Evolutionary conservation across 2,113 vertebrate species (phyloP), one percentile per base, ranked within the genome.

Genomic region (Oceanodroma tethys): DNA sequence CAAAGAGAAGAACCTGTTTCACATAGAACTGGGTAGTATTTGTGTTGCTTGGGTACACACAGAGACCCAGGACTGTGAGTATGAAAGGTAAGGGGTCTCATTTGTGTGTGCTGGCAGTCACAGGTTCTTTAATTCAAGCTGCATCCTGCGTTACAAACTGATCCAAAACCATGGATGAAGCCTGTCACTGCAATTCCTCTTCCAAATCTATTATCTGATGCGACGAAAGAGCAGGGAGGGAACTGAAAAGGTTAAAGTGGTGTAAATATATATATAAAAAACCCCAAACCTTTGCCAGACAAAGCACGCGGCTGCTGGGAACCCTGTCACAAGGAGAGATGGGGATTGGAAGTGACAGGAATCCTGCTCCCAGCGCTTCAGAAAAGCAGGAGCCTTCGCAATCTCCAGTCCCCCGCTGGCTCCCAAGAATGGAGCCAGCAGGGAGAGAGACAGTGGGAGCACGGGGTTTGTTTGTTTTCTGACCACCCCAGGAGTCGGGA

Each of bases 351-450:
- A 94, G 73, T 82, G 95, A 96, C 19, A 15, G 86, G 91, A 85
- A 83, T 90, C 92, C 94, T 84, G 95, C 91, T 96, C 89, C 89
- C 74, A 95, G 94, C 63, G 1, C 63, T 94, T 89, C 45, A 47
- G 89, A 88, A 78, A 87, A 92, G 89, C 96, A 47, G 88, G 48
- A 97, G 91, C 55, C 80, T 88, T 95, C 5, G 20, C 97, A 93
- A 97, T 94, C 84, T 93, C 81, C 74, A 91, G 74, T 93, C 89
- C 63, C 97, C 97, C 0, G 84, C 97, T 95, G 97, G 42, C 62
- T 97, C 66, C 81, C 93, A 90, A 94, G 95, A 95, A 96, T 80
- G 89, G 94, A 95, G 94, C 73, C 94, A 95, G 97, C 96, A 76
- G 93, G 96, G 93, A 97, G 74, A 95, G 66, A 63, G 89, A 68